phyloP scores from a whole-genome alignment of 2,888 invertebrate species.

The Drosophila sordidapex region DNA sequence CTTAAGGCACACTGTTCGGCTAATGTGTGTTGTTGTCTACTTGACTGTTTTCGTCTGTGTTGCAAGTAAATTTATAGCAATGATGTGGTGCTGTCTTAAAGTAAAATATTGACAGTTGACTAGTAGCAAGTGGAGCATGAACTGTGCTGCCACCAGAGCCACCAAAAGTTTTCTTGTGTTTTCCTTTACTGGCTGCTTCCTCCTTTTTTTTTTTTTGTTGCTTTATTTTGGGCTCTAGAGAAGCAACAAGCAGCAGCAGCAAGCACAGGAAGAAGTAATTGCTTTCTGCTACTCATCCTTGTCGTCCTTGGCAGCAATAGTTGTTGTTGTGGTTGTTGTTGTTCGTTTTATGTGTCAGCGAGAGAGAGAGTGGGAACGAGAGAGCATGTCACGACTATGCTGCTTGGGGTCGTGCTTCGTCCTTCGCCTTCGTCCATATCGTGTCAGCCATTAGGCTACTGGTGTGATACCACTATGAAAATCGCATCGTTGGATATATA shows the following conservation, averaged over 20 bases:
- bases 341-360: conserved; percentile 45
- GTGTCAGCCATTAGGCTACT: conserved; percentile 46
- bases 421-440: conserved; percentile 26
- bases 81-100: conserved; percentile 76
- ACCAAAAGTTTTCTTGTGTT: conserved; percentile 55
- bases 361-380: neutral
- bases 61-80: conserved; percentile 77
- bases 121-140: conserved; percentile 73
- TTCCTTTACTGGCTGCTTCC: conserved; percentile 21
- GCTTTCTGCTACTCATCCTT: conserved; percentile 74
- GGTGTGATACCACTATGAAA: conserved; percentile 42
- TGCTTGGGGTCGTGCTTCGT: conserved; percentile 50
- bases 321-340: conserved; percentile 12
- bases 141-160: conserved; percentile 57
- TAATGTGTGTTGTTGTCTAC: conserved; percentile 11
- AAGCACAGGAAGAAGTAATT: conserved; percentile 67
- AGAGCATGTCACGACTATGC: conserved; percentile 58
- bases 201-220: conserved; percentile 23
- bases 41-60: conserved; percentile 30
- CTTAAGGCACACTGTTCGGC: conserved; percentile 5
- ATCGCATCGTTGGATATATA: conserved; percentile 51
- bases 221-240: conserved; percentile 17
- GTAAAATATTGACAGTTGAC: conserved; percentile 81
- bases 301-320: conserved; percentile 47
- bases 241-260: conserved; percentile 67